phyloP scores from a whole-genome alignment of 64 coral and sea anemone genomes.

The Porites lutea region DNA sequence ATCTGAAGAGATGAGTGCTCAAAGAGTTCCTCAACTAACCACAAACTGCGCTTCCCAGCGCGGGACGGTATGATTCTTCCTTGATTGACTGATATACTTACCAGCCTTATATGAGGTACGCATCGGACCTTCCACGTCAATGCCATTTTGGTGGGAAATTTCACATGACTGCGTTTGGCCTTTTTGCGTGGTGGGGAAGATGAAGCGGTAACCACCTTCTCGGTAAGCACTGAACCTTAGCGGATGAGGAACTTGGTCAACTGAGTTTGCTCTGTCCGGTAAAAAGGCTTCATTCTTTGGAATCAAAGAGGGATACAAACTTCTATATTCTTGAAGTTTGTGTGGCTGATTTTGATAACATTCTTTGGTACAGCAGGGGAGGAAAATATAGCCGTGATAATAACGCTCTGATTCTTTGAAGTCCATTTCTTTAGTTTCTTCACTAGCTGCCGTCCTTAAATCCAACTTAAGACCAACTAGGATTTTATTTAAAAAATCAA shows the following conservation, averaged over 20 bases:
- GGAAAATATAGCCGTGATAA: slow-evolving; percentile 28
- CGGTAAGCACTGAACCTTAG: background rate
- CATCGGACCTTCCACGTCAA: background rate
- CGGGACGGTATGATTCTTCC: no score
- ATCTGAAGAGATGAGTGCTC: no score
- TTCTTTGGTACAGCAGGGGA: background rate
- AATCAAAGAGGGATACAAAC: background rate
- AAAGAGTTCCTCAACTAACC: no score
- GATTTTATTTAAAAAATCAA: slow-evolving; percentile 7
- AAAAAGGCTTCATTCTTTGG: background rate
- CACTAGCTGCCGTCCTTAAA: no score
- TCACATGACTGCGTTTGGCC: background rate
- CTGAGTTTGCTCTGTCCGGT: background rate
- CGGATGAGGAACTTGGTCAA: background rate
- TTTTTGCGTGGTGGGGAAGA: background rate
- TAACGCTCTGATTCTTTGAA: background rate
- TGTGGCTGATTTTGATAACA: background rate
- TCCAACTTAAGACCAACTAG: background rate
- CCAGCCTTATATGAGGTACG: background rate
- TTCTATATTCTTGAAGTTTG: background rate
- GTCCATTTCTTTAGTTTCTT: background rate
- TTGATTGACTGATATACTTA: no score
- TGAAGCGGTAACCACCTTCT: background rate
- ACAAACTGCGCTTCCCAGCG: no score
- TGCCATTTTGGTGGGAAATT: background rate